Evolutionary conservation across 2,797 vertebrate species (phyloP).

Genomic region (Eospalax fontanierii): DNA sequence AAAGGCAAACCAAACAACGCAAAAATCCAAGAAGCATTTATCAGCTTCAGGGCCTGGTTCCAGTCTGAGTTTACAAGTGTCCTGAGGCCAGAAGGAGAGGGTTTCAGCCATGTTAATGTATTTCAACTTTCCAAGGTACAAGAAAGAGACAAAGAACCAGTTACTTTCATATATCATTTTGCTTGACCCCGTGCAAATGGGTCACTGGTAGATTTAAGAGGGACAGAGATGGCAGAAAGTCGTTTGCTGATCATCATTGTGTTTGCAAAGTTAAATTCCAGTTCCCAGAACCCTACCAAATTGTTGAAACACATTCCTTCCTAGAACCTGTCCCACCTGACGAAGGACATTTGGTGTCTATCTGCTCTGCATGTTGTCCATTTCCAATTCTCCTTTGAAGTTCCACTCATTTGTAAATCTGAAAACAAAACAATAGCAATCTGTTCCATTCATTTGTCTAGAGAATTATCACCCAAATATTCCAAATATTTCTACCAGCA

Average conservation of each 20-base stretch:
- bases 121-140: not conserved
- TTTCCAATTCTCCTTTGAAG: constrained; percentile 52
- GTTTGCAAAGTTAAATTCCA: constrained; percentile 21
- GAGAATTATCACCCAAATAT: constrained; percentile 51
- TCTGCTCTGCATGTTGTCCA: not conserved
- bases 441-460: constrained; percentile 63
- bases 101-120: not conserved
- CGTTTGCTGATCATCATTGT: not conserved
- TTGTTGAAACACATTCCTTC: constrained; percentile 8
- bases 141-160: not conserved
- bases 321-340: not conserved
- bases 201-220: not conserved
- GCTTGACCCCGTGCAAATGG: not conserved
- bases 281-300: constrained; percentile 24
- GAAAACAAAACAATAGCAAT: constrained; percentile 65
- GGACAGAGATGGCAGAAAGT: not conserved
- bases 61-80: not conserved
- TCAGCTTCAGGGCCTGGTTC: not conserved
- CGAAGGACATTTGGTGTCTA: constrained; percentile 39
- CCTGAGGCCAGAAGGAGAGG: constrained; percentile 12
- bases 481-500: constrained; percentile 53
- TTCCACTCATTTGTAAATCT: constrained; percentile 65
- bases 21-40: not conserved
- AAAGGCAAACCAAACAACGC: not conserved
- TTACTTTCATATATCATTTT: not conserved